A percentile compares a stretch with the other conserved stretches of the same genome.
phyloP scores from a whole-genome alignment of 1,140 invertebrate genomes.

The Pomacea maculata region DNA sequence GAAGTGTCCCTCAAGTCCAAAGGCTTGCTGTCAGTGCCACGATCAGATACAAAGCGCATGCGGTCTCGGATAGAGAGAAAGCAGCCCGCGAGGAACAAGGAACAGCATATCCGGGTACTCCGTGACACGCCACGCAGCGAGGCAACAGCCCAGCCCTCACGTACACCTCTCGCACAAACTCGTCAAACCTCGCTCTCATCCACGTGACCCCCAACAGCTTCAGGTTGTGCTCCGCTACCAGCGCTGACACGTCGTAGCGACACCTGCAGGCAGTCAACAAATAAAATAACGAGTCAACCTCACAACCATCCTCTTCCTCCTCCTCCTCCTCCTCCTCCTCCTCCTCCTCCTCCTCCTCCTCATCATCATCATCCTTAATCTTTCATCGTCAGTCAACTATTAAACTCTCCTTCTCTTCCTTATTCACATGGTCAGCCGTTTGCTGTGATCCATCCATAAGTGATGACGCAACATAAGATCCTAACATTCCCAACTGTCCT shows the following conservation, averaged over 20 bases:
- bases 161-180: conserved; percentile 31
- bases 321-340: background rate
- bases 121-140: conserved; percentile 22
- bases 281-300: background rate
- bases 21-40: background rate
- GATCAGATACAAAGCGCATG: background rate
- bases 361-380: too few relatives aligned
- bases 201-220: conserved; percentile 38
- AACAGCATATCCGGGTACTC: conserved; percentile 16
- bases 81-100: conserved; percentile 13
- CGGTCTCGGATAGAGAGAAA: background rate
- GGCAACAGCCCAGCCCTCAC: conserved; percentile 12
- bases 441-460: background rate
- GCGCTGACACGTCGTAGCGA: conserved; percentile 29
- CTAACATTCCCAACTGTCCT: too few relatives aligned
- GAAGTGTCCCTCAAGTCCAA: too few relatives aligned
- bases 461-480: background rate
- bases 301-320: background rate
- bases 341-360: background rate
- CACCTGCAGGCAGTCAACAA: conserved; percentile 22
- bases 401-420: background rate
- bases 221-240: conserved; percentile 29
- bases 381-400: background rate
- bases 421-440: background rate
- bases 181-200: conserved; percentile 29